These are phyloP conservation scores for Trachelus troglodyta DNA, from an alignment of 2,888 invertebrate species.

Conservation along the genomic window DNA sequence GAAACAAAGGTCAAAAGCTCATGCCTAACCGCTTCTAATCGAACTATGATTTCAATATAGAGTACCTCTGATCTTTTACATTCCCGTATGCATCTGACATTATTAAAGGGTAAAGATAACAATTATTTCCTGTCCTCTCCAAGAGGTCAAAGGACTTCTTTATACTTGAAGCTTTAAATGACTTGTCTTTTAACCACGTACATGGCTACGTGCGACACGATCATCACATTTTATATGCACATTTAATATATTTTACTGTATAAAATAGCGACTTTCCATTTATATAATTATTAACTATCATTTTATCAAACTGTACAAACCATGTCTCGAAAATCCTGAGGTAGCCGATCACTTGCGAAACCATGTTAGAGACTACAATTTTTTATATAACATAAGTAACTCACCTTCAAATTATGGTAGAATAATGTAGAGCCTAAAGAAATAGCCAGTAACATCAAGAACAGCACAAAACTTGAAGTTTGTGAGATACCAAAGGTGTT, in stretches of 20 bases:
- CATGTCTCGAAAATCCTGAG: background rate
- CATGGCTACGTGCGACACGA: background rate
- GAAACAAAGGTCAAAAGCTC: slow-evolving; percentile 27
- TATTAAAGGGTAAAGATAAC: slow-evolving; percentile 17
- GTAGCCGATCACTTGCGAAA: background rate
- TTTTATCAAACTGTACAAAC: slow-evolving; percentile 11
- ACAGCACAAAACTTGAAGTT: slow-evolving; percentile 81
- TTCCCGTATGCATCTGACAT: slow-evolving; percentile 20
- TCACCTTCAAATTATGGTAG: slow-evolving; percentile 87
- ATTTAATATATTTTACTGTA: background rate
- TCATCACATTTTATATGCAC: background rate
- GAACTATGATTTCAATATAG: slow-evolving; percentile 15
- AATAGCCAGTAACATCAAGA: slow-evolving; percentile 78
- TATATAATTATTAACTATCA: background rate
- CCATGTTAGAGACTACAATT: background rate
- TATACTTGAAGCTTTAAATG: background rate
- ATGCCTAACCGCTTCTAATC: slow-evolving; percentile 10
- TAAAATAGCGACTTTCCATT: background rate
- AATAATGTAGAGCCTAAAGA: slow-evolving; percentile 82
- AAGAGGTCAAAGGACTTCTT: background rate
- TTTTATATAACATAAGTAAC: slow-evolving; percentile 34
- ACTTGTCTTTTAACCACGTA: background rate
- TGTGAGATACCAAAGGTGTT: slow-evolving; percentile 80
- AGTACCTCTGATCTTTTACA: slow-evolving; percentile 32
- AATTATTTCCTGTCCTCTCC: background rate